phyloP scores from a whole-genome alignment of 2,888 invertebrate genomes.

The Rhagonycha fulva region DNA sequence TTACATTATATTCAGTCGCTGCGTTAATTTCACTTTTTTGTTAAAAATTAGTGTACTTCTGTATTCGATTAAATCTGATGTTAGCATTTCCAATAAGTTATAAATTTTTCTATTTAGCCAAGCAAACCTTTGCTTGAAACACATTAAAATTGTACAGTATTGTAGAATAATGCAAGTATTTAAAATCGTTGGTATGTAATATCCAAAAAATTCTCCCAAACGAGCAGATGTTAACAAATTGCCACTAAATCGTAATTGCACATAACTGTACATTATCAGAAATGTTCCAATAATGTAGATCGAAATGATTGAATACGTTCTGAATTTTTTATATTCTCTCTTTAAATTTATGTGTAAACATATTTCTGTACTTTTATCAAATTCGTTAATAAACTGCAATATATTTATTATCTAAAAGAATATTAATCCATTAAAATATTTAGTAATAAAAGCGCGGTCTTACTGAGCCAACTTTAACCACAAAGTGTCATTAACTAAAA shows the following conservation, averaged over 20 bases:
- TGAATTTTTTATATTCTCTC: neutral
- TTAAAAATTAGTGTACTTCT: neutral
- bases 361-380: neutral
- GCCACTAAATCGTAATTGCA: neutral
- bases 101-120: neutral
- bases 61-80: neutral
- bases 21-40: neutral
- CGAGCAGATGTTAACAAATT: neutral
- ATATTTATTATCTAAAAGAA: neutral
- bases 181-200: neutral
- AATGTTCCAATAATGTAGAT: neutral
- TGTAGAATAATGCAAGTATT: neutral
- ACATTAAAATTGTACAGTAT: neutral
- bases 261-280: neutral
- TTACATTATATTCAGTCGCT: neutral
- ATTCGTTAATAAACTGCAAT: neutral
- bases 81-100: neutral
- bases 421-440: neutral
- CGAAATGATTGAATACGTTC: neutral
- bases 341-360: neutral
- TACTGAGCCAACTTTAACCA: no score
- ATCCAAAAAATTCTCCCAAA: neutral
- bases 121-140: neutral
- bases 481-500: no score
- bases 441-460: no score